These are phyloP conservation scores for Drosophila punjabiensis DNA, from an alignment of 1,140 invertebrate species.

Conservation along the genomic window DNA sequence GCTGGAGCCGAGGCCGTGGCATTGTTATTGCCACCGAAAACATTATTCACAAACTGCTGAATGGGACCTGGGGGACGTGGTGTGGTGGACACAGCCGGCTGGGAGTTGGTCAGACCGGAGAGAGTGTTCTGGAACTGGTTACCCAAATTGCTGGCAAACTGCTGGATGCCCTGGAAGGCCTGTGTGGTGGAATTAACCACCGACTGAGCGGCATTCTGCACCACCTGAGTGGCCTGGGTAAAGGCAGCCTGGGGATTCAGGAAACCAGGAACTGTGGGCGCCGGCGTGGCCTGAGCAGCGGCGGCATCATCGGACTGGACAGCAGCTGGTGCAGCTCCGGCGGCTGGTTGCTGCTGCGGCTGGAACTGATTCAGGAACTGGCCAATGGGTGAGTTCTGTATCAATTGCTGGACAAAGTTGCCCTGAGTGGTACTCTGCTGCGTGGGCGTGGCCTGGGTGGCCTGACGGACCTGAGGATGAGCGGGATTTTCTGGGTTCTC, in stretches of 20 bases:
- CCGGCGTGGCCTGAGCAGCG: conserved; percentile 50
- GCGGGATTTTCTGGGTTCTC: conserved; percentile 27
- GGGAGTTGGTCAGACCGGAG: conserved; percentile 63
- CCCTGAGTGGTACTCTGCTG: conserved; percentile 72
- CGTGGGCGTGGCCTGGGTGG: conserved; percentile 77
- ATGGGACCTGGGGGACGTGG: conserved; percentile 76
- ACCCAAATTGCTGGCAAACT: conserved; percentile 78
- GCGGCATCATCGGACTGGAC: conserved; percentile 38
- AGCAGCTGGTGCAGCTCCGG: conserved; percentile 2
- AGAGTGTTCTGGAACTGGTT: conserved; percentile 79
- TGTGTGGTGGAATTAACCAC: conserved; percentile 76
- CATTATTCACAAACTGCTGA: conserved; percentile 75
- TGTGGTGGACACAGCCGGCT: conserved; percentile 65
- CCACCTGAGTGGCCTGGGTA: conserved; percentile 66
- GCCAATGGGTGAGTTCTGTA: conserved; percentile 80
- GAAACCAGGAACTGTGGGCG: conserved; percentile 72
- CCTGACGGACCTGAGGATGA: conserved; percentile 68
- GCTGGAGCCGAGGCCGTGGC: conserved; percentile 44
- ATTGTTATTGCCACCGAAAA: conserved; percentile 67
- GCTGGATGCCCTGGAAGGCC: conserved; percentile 80
- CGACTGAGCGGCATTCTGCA: conserved; percentile 73
- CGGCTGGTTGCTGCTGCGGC: conserved; percentile 46
- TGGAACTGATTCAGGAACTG: conserved; percentile 78
- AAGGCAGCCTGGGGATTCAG: conserved; percentile 72
- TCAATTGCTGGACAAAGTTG: conserved; percentile 80